Evolutionary conservation across 2,888 invertebrate species (phyloP), one percentile per base, ranked within the genome.

Genomic region (Drosophila vallismaia): DNA sequence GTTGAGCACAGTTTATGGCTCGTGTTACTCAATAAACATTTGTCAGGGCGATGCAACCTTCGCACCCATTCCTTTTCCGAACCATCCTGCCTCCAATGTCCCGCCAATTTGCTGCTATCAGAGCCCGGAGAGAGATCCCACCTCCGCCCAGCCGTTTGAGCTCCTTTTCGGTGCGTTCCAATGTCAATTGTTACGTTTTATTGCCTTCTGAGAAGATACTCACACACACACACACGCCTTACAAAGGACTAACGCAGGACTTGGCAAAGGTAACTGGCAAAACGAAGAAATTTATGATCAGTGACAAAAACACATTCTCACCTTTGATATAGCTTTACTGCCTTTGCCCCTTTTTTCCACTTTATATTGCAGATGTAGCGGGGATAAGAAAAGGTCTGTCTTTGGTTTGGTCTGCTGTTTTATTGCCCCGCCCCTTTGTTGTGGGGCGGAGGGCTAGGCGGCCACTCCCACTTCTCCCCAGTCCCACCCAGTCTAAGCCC

Each of bases 221-320:
- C 42, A 42, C 33, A 49, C n/a, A 48, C 52, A 45, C 6, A 26
- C 42, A 50, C 19, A 9, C 44, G 33, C 7, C 9, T 4, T 28
- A 42, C 54, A 1, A 7, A 50, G 36, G n/a, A 44, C 46, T 52
- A 74, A 59, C 64, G 52, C 42, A 19, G 19, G 19, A 19, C 19
- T 19, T 19, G 19, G 19, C n/a, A 60, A 74, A 48, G 52, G 66
- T 50, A 69, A 63, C 63, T 58, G 68, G 51, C 38, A 33, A 50
- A 53, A 38, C 64, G 71, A 67, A 74, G 72, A 79, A 87, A 85
- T 85, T 86, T 85, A 85, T 87, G 88, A 85, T 83, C 85, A 83
- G 80, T 78, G 86, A 86, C 85, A 86, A 85, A 88, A 78, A 86
- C 79, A 87, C 83, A 87, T 79, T 85, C 80, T 77, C 80, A 85